A percentile compares a stretch with the other conserved stretches of the same genome.
These are phyloP conservation scores for Noctua fimbriata DNA, from an alignment of 2,888 invertebrate species.

Conservation along the genomic window DNA sequence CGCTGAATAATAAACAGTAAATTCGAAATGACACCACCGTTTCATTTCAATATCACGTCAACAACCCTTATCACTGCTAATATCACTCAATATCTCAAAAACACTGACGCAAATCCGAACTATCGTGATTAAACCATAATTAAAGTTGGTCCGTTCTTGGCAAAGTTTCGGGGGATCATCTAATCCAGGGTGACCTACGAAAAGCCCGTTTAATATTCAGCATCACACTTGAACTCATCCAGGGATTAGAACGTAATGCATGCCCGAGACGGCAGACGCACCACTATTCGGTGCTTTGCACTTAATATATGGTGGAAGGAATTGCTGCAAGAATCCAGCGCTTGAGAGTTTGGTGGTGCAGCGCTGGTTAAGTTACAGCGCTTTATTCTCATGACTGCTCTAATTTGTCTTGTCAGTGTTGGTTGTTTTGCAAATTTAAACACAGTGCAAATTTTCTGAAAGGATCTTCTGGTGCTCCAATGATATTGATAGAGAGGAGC, in stretches of 20 bases:
- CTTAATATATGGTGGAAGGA: constrained; percentile 53
- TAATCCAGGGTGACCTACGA: constrained; percentile 83
- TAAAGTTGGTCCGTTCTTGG: constrained; percentile 79
- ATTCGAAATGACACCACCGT: neutral
- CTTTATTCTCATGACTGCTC: constrained; percentile 41
- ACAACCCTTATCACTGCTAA: constrained; percentile 19
- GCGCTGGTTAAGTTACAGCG: constrained; percentile 30
- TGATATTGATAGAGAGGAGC: neutral
- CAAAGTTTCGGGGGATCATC: constrained; percentile 79
- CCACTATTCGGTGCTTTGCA: constrained; percentile 59
- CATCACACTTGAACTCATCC: constrained; percentile 84
- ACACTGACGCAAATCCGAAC: constrained; percentile 68
- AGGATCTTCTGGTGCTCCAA: neutral
- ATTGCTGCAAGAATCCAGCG: constrained; percentile 27
- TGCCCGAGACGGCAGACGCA: constrained; percentile 62
- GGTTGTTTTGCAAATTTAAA: constrained; percentile 20
- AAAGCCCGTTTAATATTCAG: constrained; percentile 84
- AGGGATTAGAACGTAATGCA: constrained; percentile 81
- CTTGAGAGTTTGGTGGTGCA: constrained; percentile 21
- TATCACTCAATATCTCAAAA: constrained; percentile 67
- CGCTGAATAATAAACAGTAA: neutral
- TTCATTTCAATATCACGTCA: constrained; percentile 6
- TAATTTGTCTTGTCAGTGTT: constrained; percentile 28
- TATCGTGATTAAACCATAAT: constrained; percentile 77
- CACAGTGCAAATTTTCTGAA: no score